Evolutionary conservation across 2,797 vertebrate species (phyloP).

Genomic region (Sebastes cheni): DNA sequence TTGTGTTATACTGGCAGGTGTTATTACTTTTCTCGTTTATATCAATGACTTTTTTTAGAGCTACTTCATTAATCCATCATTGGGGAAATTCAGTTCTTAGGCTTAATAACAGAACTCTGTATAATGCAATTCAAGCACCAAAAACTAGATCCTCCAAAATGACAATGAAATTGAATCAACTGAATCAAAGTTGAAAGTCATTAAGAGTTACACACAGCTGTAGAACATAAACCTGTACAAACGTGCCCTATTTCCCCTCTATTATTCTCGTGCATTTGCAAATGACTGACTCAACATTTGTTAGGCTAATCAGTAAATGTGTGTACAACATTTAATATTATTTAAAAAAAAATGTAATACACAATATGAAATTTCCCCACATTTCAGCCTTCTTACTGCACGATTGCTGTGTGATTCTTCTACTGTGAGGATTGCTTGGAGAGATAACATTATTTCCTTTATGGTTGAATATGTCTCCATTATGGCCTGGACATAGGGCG

Average conservation of each 20-base stretch:
- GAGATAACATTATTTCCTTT: neutral
- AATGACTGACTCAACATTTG: neutral
- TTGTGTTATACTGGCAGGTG: neutral
- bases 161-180: neutral
- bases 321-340: constrained; percentile 1
- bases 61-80: neutral
- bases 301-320: neutral
- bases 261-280: neutral
- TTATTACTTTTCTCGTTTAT: neutral
- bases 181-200: no score
- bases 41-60: neutral
- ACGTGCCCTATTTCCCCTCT: neutral
- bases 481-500: neutral
- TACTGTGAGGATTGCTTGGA: neutral
- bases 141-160: neutral
- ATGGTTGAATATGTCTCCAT: constrained; percentile 1
- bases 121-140: neutral
- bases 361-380: neutral
- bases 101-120: neutral
- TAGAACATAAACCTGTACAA: neutral
- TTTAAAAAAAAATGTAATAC: neutral
- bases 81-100: neutral
- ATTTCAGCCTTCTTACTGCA: neutral
- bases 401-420: neutral
- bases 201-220: neutral